A percentile compares a stretch with the other conserved stretches of the same genome.
phyloP scores from a whole-genome alignment of 1,140 invertebrate genomes.

The Xylocopa sonorina region DNA sequence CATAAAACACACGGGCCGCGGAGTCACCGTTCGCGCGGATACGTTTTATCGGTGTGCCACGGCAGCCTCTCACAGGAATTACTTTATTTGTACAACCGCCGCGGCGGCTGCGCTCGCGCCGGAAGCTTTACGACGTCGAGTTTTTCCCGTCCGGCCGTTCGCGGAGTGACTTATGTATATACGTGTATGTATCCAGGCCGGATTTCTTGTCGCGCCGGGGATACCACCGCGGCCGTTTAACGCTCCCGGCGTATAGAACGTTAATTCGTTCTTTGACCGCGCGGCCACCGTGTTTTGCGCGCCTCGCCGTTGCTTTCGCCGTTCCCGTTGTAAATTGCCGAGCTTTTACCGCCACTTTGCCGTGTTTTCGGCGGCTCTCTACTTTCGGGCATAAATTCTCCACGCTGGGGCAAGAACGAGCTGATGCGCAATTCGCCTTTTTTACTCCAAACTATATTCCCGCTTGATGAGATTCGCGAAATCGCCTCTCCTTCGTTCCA shows the following conservation, averaged over 20 bases:
- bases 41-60: conserved; percentile 42
- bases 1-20: conserved; percentile 50
- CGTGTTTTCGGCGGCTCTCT: too few species aligned
- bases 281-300: neutral
- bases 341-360: neutral
- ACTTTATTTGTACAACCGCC: conserved; percentile 44
- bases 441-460: too few species aligned
- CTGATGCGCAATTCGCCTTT: too few species aligned
- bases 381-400: neutral
- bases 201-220: conserved; percentile 12
- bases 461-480: too few species aligned
- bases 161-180: neutral
- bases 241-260: neutral
- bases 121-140: conserved; percentile 27
- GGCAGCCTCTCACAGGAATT: conserved; percentile 4
- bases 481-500: too few species aligned
- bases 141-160: conserved; percentile 15
- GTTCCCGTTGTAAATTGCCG: neutral
- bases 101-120: neutral
- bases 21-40: conserved; percentile 12
- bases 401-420: neutral
- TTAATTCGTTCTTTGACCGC: conserved; percentile 22
- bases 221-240: neutral
- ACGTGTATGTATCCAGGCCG: neutral
- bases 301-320: neutral